A percentile compares a stretch with the other conserved stretches of the same genome.
Evolutionary conservation across 2,888 invertebrate genomes (phyloP).

Genomic region (Stenodema calcarata): DNA sequence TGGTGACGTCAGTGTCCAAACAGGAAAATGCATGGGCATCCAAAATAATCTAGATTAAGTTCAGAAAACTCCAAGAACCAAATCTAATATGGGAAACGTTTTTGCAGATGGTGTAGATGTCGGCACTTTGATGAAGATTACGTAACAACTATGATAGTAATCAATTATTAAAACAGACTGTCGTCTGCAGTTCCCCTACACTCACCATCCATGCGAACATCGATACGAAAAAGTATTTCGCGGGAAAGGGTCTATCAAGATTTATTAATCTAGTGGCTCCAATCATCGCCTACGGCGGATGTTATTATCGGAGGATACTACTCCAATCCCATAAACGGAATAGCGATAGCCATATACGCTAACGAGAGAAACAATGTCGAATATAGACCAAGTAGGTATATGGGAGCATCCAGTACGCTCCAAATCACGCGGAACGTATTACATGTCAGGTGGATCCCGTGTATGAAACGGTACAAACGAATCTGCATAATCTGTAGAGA

Average conservation of each 20-base stretch:
- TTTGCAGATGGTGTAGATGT: too few species aligned
- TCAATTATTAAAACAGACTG: too few species aligned
- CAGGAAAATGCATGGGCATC: too few species aligned
- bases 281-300: slow-evolving; percentile 2
- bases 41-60: too few species aligned
- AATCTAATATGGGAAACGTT: too few species aligned
- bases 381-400: not conserved
- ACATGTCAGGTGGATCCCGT: slow-evolving; percentile 2
- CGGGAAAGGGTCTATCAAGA: not conserved
- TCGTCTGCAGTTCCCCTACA: too few species aligned
- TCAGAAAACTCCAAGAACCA: too few species aligned
- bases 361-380: not conserved
- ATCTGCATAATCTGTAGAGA: slow-evolving; percentile 38
- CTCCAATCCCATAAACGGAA: slow-evolving; percentile 21
- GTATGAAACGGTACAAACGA: slow-evolving; percentile 29
- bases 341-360: not conserved
- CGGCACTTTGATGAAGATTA: too few species aligned
- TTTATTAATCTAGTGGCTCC: not conserved
- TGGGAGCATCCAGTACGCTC: slow-evolving; percentile 8
- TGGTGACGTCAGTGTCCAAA: too few species aligned
- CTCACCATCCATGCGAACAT: too few species aligned
- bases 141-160: too few species aligned
- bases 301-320: slow-evolving; percentile 7
- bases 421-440: slow-evolving; percentile 37
- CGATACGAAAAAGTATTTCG: not conserved